Conservation (phyloP, 2,113 vertebrate species). For the Poicephalus meyeri region DNA sequence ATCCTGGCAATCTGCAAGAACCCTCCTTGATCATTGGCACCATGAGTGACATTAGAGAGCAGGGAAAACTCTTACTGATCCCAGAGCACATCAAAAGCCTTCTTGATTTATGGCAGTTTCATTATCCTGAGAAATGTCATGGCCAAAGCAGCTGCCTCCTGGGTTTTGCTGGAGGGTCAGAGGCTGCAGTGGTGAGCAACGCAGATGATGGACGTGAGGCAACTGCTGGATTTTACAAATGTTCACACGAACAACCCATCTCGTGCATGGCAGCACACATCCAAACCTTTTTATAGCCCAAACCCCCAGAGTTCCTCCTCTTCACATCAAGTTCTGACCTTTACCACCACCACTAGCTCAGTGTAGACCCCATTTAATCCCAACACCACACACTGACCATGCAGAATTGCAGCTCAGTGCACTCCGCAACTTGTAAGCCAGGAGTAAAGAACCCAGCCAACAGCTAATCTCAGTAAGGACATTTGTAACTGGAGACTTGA, state of each 20-base stretch:
- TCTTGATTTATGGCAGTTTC: conserved; percentile 10
- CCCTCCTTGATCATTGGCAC: not conserved
- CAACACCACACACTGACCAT: not conserved
- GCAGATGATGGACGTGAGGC: not conserved
- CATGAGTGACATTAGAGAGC: not conserved
- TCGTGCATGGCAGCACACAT: not conserved
- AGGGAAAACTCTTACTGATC: not conserved
- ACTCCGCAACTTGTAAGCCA: not conserved
- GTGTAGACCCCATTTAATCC: not conserved
- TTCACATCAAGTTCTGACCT: not conserved
- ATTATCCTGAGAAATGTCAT: not conserved
- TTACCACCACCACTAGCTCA: not conserved
- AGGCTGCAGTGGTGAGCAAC: not conserved
- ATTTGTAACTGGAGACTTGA: not conserved
- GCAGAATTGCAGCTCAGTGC: not conserved
- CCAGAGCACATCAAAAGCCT: not conserved
- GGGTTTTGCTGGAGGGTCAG: not conserved
- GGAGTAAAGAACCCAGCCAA: not conserved
- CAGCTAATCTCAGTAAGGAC: not conserved
- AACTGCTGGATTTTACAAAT: conserved; percentile 54
- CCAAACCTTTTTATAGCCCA: conserved; percentile 38
- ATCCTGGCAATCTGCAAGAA: not conserved
- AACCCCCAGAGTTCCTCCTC: not conserved
- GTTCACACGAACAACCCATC: not conserved
- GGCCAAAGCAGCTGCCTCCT: conserved; percentile 39